Evolutionary conservation across 2,888 invertebrate species (phyloP).

Genomic region (Kuschelorhynchus macadamiae): DNA sequence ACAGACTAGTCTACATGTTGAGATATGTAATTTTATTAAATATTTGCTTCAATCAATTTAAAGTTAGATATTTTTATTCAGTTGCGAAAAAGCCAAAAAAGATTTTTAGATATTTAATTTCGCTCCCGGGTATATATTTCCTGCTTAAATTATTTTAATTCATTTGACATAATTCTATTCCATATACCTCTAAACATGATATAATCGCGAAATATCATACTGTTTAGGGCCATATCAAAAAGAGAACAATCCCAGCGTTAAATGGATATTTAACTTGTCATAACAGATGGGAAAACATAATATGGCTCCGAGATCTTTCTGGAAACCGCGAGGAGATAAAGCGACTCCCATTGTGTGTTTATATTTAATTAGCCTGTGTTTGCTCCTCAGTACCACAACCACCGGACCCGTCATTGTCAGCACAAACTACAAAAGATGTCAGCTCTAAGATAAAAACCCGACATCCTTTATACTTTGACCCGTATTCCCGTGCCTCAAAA

Average conservation of each 20-base stretch:
- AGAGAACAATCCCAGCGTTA: constrained; percentile 52
- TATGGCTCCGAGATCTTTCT: constrained; percentile 58
- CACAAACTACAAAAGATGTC: constrained; percentile 45
- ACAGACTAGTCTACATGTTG: too few relatives aligned
- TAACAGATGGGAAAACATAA: constrained; percentile 62
- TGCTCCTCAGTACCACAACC: constrained; percentile 42
- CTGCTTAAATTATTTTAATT: too few relatives aligned
- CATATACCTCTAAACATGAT: constrained; percentile 2
- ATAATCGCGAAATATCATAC: constrained; percentile 24
- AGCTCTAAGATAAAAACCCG: constrained; percentile 40
- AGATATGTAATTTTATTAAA: too few relatives aligned
- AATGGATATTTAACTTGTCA: constrained; percentile 65
- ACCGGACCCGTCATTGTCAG: constrained; percentile 17
- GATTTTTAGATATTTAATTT: too few relatives aligned
- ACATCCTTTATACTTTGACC: constrained; percentile 29
- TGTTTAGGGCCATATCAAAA: constrained; percentile 39
- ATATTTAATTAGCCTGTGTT: constrained; percentile 61
- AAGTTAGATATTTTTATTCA: too few relatives aligned
- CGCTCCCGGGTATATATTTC: too few relatives aligned
- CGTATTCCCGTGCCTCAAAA: constrained; percentile 34
- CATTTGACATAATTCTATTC: too few relatives aligned
- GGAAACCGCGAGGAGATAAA: constrained; percentile 58
- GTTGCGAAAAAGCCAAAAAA: too few relatives aligned
- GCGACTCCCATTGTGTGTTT: constrained; percentile 61
- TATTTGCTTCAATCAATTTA: too few relatives aligned